Evolutionary conservation across 2,113 vertebrate genomes (phyloP).

Genomic region (Epinephelus moara): DNA sequence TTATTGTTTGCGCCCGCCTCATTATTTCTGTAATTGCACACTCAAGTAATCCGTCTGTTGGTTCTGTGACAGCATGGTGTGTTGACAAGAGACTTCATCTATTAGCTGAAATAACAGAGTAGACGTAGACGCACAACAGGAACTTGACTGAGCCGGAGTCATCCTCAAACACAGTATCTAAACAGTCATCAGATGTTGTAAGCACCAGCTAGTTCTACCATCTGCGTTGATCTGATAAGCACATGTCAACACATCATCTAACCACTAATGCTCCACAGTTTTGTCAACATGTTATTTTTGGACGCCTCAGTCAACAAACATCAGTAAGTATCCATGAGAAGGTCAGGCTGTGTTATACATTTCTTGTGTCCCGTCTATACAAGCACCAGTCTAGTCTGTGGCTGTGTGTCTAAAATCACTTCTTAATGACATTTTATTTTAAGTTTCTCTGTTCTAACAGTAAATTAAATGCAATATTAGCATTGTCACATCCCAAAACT

Average conservation of each 20-base stretch:
- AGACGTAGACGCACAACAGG: slow-evolving; percentile 1
- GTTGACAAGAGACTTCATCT: background rate
- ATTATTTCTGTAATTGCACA: background rate
- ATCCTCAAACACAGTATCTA: slow-evolving; percentile 33
- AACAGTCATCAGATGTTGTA: slow-evolving; percentile 47
- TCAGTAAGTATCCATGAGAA: background rate
- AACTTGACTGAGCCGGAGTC: background rate
- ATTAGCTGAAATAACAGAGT: background rate
- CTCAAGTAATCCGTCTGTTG: background rate
- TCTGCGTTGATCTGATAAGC: slow-evolving; percentile 58
- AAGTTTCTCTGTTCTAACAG: background rate
- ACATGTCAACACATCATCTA: slow-evolving; percentile 41
- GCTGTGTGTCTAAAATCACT: background rate
- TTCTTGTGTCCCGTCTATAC: background rate
- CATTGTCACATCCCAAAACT: too few relatives aligned
- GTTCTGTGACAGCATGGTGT: background rate
- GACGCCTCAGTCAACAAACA: background rate
- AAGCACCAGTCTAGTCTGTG: background rate
- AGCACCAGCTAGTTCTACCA: slow-evolving; percentile 33
- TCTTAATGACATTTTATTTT: background rate
- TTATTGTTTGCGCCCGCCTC: accelerated
- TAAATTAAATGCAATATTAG: background rate
- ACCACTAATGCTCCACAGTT: slow-evolving; percentile 22
- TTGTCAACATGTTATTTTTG: slow-evolving; percentile 34
- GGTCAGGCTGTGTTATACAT: background rate